Evolutionary conservation across 2,888 invertebrate species (phyloP), one percentile per base, ranked within the genome.

Genomic region (Stenurella melanura): DNA sequence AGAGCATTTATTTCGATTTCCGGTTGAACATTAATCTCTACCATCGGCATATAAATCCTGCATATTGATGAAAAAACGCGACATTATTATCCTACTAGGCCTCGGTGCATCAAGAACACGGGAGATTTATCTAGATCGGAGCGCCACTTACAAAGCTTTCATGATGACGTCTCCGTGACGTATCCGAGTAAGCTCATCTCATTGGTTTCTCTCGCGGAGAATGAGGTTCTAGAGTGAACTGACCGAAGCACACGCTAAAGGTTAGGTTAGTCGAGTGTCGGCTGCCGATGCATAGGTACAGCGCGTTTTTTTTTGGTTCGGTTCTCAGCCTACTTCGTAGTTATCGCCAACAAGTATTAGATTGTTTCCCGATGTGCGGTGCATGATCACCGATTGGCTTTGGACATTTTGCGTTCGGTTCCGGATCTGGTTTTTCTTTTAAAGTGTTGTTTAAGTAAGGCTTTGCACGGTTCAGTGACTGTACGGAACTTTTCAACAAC

Each of bases 201-300:
- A 88, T 88, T 87, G 87, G 88, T 76, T 74, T 78, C 54, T 73
- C 67, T 77, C 77, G 61, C 70, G 73, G 81, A 80, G 81, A 83
- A 85, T 82, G 82, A 83, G 83, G 85, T 86, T 86, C 83, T 83
- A 83, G 85, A 86, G 86, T 85, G 87, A 86, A 87, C 87, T 87
- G 87, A 87, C 87, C 86, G 85, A 84, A 81, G 84, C 80, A 84
- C 81, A 80, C 83, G 83, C 67, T 80, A 85, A 85, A 87, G 86
- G 87, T 87, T 86, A 87, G 83, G 77, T 84, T 86, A 88, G 88
- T 88, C 86, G 88, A 87, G 87, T 83, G 80, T 77, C 84, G 85
- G 85, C 85, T 76, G 80, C 73, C 73, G 78, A 68, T 21, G 17
- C 34, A 73, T 60, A 38, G 72, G 60, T 61, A 72, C 21, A 63